phyloP scores from a whole-genome alignment of 1,140 invertebrate species.

The Periplaneta americana region DNA sequence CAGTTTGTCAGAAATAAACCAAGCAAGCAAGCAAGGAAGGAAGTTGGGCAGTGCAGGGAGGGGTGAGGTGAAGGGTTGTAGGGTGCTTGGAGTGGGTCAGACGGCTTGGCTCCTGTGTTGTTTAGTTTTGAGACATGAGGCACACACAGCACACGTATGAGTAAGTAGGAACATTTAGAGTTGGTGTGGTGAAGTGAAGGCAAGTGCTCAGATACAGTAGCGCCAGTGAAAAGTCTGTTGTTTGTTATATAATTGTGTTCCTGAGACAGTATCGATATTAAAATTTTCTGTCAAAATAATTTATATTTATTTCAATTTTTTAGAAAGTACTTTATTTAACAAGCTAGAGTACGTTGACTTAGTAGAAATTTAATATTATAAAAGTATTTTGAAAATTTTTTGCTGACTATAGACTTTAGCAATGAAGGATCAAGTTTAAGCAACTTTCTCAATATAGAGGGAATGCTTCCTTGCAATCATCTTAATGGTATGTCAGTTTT shows the following conservation, averaged over 20 bases:
- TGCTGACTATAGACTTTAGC: neutral
- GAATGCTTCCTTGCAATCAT: neutral
- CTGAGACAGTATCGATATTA: neutral
- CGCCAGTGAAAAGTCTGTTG: neutral
- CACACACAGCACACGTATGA: slow-evolving; percentile 14
- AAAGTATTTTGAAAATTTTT: neutral
- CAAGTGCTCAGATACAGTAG: no score
- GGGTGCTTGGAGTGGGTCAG: neutral
- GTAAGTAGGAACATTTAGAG: slow-evolving; percentile 6
- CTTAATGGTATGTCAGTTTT: neutral
- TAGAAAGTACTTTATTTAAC: neutral
- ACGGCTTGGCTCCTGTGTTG: neutral
- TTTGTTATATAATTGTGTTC: neutral
- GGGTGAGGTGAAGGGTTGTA: neutral
- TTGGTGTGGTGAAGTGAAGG: neutral
- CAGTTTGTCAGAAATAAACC: slow-evolving; percentile 7
- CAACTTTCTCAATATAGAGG: neutral
- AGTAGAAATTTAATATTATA: neutral
- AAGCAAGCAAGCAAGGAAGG: neutral
- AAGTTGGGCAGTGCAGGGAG: neutral
- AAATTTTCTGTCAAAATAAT: neutral
- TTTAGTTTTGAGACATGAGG: slow-evolving; percentile 12
- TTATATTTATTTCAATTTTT: neutral
- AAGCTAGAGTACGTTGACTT: no score
- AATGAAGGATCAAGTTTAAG: neutral